Evolutionary conservation across 1,140 invertebrate genomes (phyloP), one percentile per base, ranked within the genome.

Genomic region (Papilio xuthus): DNA sequence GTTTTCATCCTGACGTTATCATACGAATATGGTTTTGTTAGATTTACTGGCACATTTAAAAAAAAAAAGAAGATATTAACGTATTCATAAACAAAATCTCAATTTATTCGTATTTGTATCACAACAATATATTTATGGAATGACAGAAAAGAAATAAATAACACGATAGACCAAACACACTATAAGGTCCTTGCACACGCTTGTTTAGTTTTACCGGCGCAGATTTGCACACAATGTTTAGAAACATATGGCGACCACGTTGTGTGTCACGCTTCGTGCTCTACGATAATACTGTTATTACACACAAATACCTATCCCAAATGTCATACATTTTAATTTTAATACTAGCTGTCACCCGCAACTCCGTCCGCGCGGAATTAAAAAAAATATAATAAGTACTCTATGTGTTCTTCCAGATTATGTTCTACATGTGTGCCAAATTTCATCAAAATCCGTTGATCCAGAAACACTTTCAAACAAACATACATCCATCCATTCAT

Each of bases 181-280:
- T 44, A 71, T 42, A 72, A 76, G 53, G 69, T 47, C 60, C 75
- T 77, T 56, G 60, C 81, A 71, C 79, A 80, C 69, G 80, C 79
- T 78, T 86, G 88, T 90, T 89, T 89, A 84, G 82, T 86, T 88
- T 85, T 89, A 90, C 87, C 86, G 86, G 81, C 81, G 86, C 77
- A 85, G 79, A 91, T 92, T 92, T 92, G 84, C 90, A 91, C 89
- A 92, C 91, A 92, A 92, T 92, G 90, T 89, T 92, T 86, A 89
- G 87, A 90, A 90, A 87, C 86, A 89, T 89, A 84, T 85, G 84
- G 82, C 83, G 73, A 74, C 82, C 80, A 84, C 89, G 88, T 90
- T 90, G 90, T 89, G 87, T 89, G 86, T 88, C 85, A 86, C 82
- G 83, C 72, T 82, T 83, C 83, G 81, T 80, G 83, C 77, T 83